Base-by-base conservation (phyloP, 2,797 vertebrate genomes). In the Takifugu ocellatus region DNA sequence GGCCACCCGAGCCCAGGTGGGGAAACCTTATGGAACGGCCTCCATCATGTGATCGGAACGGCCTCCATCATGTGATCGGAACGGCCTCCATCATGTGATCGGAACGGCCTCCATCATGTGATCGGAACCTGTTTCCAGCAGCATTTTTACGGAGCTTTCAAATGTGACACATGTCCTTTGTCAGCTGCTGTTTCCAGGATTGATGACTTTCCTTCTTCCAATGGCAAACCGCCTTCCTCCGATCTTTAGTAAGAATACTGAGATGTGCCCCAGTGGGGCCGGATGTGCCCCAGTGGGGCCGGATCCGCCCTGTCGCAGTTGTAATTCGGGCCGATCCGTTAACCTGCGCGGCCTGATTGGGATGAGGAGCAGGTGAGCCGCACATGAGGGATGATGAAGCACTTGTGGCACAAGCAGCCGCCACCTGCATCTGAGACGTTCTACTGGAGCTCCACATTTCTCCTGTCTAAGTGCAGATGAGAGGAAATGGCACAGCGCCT, bases 381-480 rank as follows among this genome's bases (percentile, higher is more conserved):
- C 57, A 72, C 65, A 76, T 75, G 63, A 70, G 59, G 69, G 63
- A 85, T 85, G 78, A 86, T 84, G 68, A 83, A 84, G 78, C 79
- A 86, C 25, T 82, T 84, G 69, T 68, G 63, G 70, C 75, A 78
- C 66, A 69, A 69, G 54, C 53, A 49, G 55, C 52, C 56, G 51
- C 45, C 51, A 25, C 58, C 54, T 57, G 44, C 44, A 46, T 21
- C 11, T 39, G 36, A 21, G 11, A 39, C 12, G 4, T 39, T 39
- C 14, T 11, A 39, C 36, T 39, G 12, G 14, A 39, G 12, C 36
- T 39, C 3, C 36, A 11, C 36, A 39, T 39, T 46, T 46, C 9
- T 5, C 44, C n/a, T 21, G 16, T 7, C 16, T 46, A 46, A 46
- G 59, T 24, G 50, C 44, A 49, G 49, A 33, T 55, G 42, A 48